phyloP scores from a whole-genome alignment of 2,113 vertebrate species.

The Hystrix brachyura region DNA sequence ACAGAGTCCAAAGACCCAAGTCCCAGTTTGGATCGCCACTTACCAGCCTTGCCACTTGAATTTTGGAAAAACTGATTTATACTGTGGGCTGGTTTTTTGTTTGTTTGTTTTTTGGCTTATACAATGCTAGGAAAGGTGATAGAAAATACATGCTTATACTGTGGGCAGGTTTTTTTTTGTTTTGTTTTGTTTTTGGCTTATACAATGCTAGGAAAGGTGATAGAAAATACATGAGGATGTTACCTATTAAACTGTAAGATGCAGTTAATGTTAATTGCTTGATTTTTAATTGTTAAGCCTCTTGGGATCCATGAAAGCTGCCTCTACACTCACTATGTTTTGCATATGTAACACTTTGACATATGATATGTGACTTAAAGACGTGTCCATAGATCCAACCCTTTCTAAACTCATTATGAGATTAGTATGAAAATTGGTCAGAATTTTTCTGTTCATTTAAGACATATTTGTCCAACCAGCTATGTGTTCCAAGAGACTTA shows the following conservation, averaged over 20 bases:
- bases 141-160: not conserved
- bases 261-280: not conserved
- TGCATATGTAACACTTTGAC: not conserved
- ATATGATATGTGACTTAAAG: not conserved
- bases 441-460: not conserved
- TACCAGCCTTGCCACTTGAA: not conserved
- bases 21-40: not conserved
- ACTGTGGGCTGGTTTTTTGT: not conserved
- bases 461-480: not conserved
- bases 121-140: not conserved
- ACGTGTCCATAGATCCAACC: not conserved
- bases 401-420: not conserved
- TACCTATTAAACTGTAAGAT: not conserved
- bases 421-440: constrained; percentile 30
- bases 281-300: not conserved
- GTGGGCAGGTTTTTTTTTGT: not conserved
- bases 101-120: not conserved
- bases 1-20: not conserved
- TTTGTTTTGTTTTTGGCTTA: not conserved
- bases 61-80: not conserved
- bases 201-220: not conserved
- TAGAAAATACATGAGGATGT: not conserved
- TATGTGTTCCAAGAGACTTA: not conserved
- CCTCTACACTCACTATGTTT: not conserved
- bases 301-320: constrained; percentile 1